These are phyloP conservation scores for Euura saliciscinereae DNA, from an alignment of 1,140 invertebrate genomes.

Conservation along the genomic window DNA sequence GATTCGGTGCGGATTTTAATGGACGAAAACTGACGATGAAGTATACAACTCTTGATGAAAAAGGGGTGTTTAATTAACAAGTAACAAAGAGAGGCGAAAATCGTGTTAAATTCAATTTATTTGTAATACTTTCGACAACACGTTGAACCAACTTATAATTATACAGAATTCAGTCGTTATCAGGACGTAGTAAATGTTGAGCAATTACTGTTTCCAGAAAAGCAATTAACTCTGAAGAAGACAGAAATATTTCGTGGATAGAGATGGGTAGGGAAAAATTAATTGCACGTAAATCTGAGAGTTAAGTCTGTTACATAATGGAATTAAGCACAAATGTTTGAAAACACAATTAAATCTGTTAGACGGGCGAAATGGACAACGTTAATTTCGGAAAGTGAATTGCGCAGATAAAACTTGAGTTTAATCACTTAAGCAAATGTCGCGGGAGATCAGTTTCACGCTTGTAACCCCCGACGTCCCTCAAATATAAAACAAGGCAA, in stretches of 20 bases:
- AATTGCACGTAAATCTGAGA: neutral
- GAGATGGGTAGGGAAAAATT: neutral
- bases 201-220: neutral
- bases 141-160: neutral
- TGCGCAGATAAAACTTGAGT: neutral
- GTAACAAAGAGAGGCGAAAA: no score
- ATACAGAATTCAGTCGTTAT: neutral
- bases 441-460: neutral
- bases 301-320: neutral
- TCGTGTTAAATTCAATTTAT: no score
- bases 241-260: neutral
- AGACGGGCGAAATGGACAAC: neutral
- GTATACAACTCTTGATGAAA: no score
- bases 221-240: neutral
- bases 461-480: neutral
- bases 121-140: no score
- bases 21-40: no score
- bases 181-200: neutral
- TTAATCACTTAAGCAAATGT: neutral
- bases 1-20: no score
- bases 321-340: no score
- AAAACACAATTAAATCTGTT: no score
- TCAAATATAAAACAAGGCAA: neutral
- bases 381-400: neutral
- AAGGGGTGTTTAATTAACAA: no score